Percentiles rank a stretch among this genome's conserved stretches.
Conservation (phyloP, 2,797 vertebrate species). For the Pangasius djambal region DNA sequence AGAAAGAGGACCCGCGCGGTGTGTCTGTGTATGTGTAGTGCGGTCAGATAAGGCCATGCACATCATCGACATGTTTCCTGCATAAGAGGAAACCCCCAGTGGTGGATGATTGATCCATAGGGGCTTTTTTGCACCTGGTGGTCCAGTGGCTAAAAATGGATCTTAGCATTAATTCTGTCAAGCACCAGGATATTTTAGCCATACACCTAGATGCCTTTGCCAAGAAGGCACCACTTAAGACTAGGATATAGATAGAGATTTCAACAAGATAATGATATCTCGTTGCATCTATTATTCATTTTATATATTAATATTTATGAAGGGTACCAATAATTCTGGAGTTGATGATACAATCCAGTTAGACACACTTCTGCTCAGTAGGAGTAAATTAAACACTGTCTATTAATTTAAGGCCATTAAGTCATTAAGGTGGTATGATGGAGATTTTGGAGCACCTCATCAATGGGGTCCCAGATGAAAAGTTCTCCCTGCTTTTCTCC, state of each 20-base stretch:
- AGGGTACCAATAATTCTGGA: background rate
- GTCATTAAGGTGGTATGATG: background rate
- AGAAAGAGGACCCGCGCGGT: background rate
- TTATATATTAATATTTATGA: background rate
- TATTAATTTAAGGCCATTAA: background rate
- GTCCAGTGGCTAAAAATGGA: background rate
- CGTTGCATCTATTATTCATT: background rate
- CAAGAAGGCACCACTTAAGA: background rate
- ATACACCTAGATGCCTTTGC: background rate
- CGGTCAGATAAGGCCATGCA: background rate
- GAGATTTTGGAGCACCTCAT: slow-evolving; percentile 79
- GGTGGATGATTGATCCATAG: background rate
- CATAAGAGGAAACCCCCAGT: background rate
- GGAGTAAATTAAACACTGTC: background rate
- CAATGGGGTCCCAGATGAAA: slow-evolving; percentile 94
- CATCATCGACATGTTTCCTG: background rate
- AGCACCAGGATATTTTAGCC: background rate
- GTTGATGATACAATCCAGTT: background rate
- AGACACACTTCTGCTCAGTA: background rate
- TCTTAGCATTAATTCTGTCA: background rate
- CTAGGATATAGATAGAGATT: background rate
- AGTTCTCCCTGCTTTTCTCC: slow-evolving; percentile 88
- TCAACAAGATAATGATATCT: background rate
- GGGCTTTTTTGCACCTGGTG: background rate
- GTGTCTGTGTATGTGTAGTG: background rate